These are phyloP conservation scores for Zophobas morio DNA, from an alignment of 1,140 invertebrate genomes.

Conservation along the genomic window DNA sequence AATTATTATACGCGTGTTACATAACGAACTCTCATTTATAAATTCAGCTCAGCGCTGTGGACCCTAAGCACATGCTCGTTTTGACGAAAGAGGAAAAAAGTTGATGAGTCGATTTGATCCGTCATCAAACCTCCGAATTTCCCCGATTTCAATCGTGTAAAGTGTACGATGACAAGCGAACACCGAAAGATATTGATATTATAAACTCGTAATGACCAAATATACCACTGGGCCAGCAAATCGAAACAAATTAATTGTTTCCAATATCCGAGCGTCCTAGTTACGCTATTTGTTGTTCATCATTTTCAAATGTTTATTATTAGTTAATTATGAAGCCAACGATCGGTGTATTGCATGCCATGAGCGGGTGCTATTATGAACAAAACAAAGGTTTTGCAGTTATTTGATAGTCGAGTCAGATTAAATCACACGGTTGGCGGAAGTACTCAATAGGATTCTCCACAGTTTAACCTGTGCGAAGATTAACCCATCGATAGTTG, in stretches of 20 bases:
- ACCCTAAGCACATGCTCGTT: constrained; percentile 3
- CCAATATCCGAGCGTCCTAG: constrained; percentile 13
- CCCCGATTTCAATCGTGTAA: not conserved
- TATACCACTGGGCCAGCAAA: not conserved
- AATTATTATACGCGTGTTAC: constrained; percentile 12
- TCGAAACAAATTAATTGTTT: constrained; percentile 28
- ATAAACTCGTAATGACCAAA: constrained; percentile 8
- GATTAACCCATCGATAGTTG: no score
- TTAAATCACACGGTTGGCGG: not conserved
- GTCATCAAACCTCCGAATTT: not conserved
- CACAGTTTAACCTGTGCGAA: not conserved
- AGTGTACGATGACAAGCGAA: not conserved
- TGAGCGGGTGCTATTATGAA: not conserved
- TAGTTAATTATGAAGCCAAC: constrained; percentile 19
- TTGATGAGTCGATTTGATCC: not conserved
- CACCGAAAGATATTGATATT: not conserved
- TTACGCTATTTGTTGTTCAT: constrained; percentile 31
- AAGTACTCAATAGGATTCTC: not conserved
- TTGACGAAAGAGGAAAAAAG: not conserved
- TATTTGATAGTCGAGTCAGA: not conserved
- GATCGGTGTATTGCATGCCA: not conserved
- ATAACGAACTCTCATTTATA: constrained; percentile 11
- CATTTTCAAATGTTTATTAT: constrained; percentile 36
- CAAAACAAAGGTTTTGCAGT: not conserved
- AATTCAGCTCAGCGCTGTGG: not conserved